Evolutionary conservation across 2,113 vertebrate species (phyloP).

Genomic region (Philantomba maxwellii): DNA sequence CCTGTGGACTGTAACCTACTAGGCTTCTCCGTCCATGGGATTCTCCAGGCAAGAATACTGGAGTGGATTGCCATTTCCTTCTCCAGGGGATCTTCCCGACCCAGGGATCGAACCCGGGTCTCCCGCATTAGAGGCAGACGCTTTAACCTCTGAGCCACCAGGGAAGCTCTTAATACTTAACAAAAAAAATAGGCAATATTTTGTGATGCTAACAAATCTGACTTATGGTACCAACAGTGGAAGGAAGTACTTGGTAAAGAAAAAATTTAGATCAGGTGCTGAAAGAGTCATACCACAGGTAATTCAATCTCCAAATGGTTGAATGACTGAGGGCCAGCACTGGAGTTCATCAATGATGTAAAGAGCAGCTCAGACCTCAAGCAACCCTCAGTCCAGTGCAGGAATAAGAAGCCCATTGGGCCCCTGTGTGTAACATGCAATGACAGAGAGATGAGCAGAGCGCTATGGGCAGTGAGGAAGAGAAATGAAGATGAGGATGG

Average conservation of each 20-base stretch:
- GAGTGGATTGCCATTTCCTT: no score
- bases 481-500: neutral
- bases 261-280: neutral
- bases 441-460: neutral
- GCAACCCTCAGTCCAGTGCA: neutral
- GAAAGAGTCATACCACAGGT: neutral
- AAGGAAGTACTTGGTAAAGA: neutral
- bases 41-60: no score
- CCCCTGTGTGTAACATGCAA: accelerated
- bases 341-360: neutral
- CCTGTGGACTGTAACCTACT: no score
- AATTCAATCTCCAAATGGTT: neutral
- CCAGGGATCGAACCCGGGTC: no score
- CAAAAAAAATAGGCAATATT: neutral
- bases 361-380: neutral
- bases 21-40: no score
- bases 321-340: neutral
- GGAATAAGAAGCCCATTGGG: no score
- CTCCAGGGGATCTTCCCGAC: no score
- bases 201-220: neutral
- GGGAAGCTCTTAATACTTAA: neutral
- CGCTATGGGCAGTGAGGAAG: accelerated
- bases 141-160: no score
- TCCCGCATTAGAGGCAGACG: no score
- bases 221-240: neutral